Conservation (phyloP, 2,797 vertebrate species). For the Hydrocynus forskahlii region DNA sequence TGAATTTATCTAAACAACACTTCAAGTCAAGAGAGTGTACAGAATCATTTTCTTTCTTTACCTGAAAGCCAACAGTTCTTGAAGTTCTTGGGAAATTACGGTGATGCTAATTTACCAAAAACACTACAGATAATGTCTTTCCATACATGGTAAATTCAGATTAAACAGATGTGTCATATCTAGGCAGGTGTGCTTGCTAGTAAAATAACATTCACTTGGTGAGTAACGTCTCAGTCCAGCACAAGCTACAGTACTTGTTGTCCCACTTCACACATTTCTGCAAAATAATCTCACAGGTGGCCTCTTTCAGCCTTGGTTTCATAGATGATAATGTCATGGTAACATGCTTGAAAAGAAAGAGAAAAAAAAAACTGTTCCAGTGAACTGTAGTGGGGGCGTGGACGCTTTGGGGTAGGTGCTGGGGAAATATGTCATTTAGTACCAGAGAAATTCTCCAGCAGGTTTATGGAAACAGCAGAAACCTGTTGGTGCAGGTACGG, state of each 20-base stretch:
- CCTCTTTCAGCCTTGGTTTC: neutral
- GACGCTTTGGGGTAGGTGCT: neutral
- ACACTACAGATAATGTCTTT: neutral
- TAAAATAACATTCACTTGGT: neutral
- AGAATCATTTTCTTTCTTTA: neutral
- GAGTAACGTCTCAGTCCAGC: neutral
- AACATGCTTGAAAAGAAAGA: neutral
- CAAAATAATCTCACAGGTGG: neutral
- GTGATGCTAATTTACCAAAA: neutral
- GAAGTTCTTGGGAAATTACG: neutral
- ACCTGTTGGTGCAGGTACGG: conserved; percentile 61
- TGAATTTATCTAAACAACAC: too few species aligned
- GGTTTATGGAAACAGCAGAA: conserved; percentile 52
- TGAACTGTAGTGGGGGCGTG: conserved; percentile 27
- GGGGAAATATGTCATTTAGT: conserved; percentile 40
- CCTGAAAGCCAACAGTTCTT: neutral
- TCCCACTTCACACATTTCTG: neutral
- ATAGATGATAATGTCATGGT: neutral
- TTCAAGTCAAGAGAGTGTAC: neutral
- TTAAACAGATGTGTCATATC: neutral
- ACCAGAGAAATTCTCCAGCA: conserved; percentile 58
- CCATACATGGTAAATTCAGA: neutral
- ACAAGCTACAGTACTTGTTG: too few species aligned
- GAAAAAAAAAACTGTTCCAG: conserved; percentile 7
- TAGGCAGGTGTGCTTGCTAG: neutral